A percentile compares a stretch with the other conserved stretches of the same genome.
These are phyloP conservation scores for Megaustenia siamemsis DNA, from an alignment of 2,888 invertebrate genomes.

Conservation along the genomic window DNA sequence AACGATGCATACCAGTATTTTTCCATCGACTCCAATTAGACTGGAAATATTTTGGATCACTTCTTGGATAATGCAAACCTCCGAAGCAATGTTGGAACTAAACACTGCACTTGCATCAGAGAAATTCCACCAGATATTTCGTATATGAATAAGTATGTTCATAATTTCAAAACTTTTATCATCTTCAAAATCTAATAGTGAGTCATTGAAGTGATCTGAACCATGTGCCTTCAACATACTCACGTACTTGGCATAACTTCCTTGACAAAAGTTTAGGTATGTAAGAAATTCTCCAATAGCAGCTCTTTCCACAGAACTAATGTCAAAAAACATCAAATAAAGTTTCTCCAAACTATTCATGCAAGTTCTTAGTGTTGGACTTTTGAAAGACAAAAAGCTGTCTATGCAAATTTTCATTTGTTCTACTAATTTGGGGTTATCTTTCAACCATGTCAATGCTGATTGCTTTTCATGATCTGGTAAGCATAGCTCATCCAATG, in stretches of 20 bases:
- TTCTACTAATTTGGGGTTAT: neutral
- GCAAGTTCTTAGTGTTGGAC: neutral
- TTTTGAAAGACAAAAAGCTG: conserved; percentile 20
- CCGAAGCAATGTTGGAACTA: neutral
- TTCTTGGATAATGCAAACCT: conserved; percentile 28
- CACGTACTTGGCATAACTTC: conserved; percentile 28
- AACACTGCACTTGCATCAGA: conserved; percentile 35
- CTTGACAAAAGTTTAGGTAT: conserved; percentile 4
- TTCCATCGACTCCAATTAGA: conserved; percentile 17
- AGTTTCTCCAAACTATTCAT: neutral
- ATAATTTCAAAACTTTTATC: neutral
- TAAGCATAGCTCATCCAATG: conserved; percentile 11
- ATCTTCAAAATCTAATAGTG: neutral
- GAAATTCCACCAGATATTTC: conserved; percentile 48
- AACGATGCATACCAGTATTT: conserved; percentile 5
- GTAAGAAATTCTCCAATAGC: conserved; percentile 31
- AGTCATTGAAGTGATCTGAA: conserved; percentile 30
- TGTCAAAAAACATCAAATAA: neutral
- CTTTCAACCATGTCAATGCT: conserved; percentile 5
- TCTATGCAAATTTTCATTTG: conserved; percentile 2
- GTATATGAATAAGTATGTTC: neutral
- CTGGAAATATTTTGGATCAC: conserved; percentile 32
- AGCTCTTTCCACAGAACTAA: neutral
- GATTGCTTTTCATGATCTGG: neutral
- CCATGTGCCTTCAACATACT: neutral